Conservation (phyloP, 2,113 vertebrate species). For the Mixornis gularis region DNA sequence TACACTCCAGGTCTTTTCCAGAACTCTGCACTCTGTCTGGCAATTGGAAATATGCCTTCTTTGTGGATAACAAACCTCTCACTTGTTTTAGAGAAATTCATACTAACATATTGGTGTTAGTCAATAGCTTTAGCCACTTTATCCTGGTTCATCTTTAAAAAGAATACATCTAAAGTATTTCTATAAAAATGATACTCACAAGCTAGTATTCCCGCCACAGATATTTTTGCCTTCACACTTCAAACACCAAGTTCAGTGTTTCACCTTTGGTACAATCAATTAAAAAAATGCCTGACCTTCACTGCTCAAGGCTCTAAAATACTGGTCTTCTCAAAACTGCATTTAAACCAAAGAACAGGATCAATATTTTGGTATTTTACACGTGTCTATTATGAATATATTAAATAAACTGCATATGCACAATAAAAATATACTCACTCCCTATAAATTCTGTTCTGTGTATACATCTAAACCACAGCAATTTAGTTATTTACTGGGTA, state of each 20-base stretch:
- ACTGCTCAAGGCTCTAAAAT: conserved; percentile 20
- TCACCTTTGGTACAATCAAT: conserved; percentile 31
- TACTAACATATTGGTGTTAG: background rate
- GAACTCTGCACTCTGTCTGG: background rate
- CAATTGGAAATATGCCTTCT: background rate
- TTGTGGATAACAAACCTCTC: background rate
- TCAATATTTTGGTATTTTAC: conserved; percentile 22
- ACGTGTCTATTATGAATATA: background rate
- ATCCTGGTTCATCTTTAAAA: background rate
- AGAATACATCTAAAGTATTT: background rate
- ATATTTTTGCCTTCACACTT: background rate
- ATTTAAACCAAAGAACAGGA: background rate
- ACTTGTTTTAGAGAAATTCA: background rate
- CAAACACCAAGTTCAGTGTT: conserved; percentile 25
- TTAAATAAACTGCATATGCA: conserved; percentile 4
- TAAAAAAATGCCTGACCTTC: conserved; percentile 40
- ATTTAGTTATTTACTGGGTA: conserved; percentile 79
- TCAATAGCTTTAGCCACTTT: background rate
- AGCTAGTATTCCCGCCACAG: conserved; percentile 3
- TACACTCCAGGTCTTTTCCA: background rate
- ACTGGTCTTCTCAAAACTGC: conserved; percentile 21
- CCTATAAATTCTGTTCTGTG: conserved; percentile 59
- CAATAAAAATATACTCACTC: conserved; percentile 14
- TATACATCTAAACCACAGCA: conserved; percentile 64
- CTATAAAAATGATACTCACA: conserved; percentile 32